Conservation (phyloP, 2,113 vertebrate genomes). For the Bagarius yarrelli region DNA sequence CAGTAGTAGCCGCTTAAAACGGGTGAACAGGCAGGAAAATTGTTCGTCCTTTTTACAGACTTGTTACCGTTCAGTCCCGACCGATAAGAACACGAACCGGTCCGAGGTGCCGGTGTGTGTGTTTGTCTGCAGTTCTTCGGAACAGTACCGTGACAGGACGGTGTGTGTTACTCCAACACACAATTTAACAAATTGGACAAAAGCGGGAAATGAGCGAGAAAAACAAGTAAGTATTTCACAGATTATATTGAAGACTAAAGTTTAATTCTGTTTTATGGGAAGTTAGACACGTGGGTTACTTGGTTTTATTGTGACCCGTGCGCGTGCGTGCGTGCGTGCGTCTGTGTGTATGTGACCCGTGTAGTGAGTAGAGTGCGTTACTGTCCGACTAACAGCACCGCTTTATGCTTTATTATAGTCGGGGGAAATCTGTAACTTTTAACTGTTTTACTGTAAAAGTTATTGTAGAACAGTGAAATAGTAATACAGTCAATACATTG, state of each 20-base stretch:
- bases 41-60: neutral
- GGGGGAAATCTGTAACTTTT: too few relatives aligned
- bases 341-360: neutral
- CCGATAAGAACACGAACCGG: constrained; percentile 35
- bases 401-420: too few relatives aligned
- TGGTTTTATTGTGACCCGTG: neutral
- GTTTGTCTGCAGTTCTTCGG: too few relatives aligned
- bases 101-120: neutral
- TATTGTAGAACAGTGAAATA: too few relatives aligned
- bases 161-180: neutral
- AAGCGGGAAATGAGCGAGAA: constrained; percentile 67
- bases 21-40: neutral
- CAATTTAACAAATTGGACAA: neutral
- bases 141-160: neutral
- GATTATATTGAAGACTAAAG: too few relatives aligned
- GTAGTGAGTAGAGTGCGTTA: too few relatives aligned
- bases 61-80: constrained; percentile 33
- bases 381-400: too few relatives aligned
- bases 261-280: neutral
- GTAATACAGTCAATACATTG: too few relatives aligned
- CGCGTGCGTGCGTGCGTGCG: neutral
- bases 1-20: constrained; percentile 6
- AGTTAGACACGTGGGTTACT: neutral
- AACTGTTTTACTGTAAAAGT: too few relatives aligned
- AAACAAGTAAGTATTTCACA: constrained; percentile 69